Base-by-base conservation (phyloP, 2,113 vertebrate genomes). In the Erythrocercus mccallii region DNA sequence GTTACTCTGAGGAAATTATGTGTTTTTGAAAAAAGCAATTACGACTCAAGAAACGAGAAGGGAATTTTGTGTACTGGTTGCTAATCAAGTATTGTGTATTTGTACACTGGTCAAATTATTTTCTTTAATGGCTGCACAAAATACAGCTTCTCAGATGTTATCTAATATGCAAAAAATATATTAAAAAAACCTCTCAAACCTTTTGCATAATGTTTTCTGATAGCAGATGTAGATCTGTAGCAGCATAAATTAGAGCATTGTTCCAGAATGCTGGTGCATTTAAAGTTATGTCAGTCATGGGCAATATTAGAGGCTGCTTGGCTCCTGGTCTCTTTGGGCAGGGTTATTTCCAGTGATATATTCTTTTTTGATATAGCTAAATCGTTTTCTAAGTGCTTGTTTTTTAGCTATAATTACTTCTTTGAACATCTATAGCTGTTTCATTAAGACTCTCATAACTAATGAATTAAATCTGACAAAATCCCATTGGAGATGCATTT, bases 321-420 rank as follows among this genome's bases (percentile, higher is more conserved):
- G 72, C 50, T 95, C 53, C 21, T 2, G 8, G 54, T 92, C 73
- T 94, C 82, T 70, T 74, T 88, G 92, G 90, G 33, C n/a, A 86
- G 44, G 31, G 76, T 84, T 95, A 76, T 84, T 96, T 94, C 79
- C 27, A 74, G 64, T 62, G 64, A 73, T 83, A 81, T 12, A 70
- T 90, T 82, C 14, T 68, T 96, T 90, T 93, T 68, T 95, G 76
- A 92, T 86, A 86, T 33, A 68, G 68, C 71, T 84, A 86, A 97
- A 93, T 92, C 94, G 48, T 95, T 96, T 97, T 93, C 48, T 74
- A 88, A 95, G 81, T 93, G 74, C 62, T 95, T 96, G 86, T 84
- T 97, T 97, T 96, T 94, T 89, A 84, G 65, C 61, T 90, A 61
- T 92, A 95, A 94, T 97, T 95, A 94, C 86, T 95, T 72, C 56